phyloP scores from a whole-genome alignment of 2,113 vertebrate genomes.

The Fulmarus glacialis region DNA sequence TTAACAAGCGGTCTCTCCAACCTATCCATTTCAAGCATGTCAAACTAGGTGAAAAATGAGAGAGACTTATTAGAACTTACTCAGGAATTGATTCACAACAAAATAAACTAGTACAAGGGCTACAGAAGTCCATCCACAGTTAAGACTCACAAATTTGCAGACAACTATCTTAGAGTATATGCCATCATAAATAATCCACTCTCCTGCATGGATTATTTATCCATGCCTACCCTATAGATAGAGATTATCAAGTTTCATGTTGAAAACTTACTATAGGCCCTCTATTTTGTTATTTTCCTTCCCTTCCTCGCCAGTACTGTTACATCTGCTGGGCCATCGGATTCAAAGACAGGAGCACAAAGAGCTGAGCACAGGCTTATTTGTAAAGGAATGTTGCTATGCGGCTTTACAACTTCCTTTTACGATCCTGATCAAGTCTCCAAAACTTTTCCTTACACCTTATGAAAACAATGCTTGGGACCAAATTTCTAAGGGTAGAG shows the following conservation, averaged over 20 bases:
- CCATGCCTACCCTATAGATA: not conserved
- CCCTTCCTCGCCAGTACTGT: not conserved
- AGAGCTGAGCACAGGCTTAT: not conserved
- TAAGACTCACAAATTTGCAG: not conserved
- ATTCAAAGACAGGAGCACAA: not conserved
- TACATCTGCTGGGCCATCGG: not conserved
- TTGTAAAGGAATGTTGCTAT: not conserved
- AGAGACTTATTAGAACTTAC: not conserved
- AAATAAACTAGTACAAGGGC: not conserved
- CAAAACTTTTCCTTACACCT: not conserved
- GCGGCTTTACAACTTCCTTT: not conserved
- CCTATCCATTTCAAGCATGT: conserved; percentile 98
- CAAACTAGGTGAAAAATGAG: conserved; percentile 80
- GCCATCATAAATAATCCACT: not conserved
- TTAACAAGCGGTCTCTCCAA: conserved; percentile 92
- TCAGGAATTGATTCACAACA: not conserved
- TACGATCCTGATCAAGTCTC: not conserved
- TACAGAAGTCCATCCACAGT: not conserved
- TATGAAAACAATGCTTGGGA: not conserved
- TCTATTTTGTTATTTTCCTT: not conserved
- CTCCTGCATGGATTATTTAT: not conserved
- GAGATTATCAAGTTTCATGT: not conserved
- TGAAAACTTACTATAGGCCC: not conserved
- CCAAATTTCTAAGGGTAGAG: not conserved
- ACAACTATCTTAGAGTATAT: not conserved